Conservation (phyloP, 35 echinoderm and acorn worm species). For the Lytechinus variegatus region DNA sequence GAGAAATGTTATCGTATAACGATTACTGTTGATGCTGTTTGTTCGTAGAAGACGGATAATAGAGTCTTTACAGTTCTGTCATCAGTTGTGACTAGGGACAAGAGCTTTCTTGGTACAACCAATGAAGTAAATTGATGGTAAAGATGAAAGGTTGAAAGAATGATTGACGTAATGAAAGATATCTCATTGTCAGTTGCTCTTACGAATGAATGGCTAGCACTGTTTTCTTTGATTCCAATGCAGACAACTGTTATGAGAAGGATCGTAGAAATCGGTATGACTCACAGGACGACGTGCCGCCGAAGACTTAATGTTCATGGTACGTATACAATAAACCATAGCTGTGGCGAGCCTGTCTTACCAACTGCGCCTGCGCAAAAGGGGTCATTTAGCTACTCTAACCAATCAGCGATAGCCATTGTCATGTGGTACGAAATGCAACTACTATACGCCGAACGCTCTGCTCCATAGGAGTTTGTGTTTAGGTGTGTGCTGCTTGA, state of each 20-base stretch:
- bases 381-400: not conserved
- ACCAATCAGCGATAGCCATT: slow-evolving; percentile 6
- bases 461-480: not conserved
- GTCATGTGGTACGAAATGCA: slow-evolving; percentile 8
- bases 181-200: not conserved
- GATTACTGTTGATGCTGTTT: not conserved
- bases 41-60: not conserved
- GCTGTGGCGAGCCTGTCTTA: not conserved
- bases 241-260: not conserved
- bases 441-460: not conserved
- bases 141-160: not conserved
- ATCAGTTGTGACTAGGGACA: not conserved
- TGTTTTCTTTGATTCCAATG: not conserved
- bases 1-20: not conserved
- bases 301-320: not conserved
- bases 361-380: not conserved
- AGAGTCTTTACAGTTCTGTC: not conserved
- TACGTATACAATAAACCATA: not conserved
- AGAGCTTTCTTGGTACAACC: not conserved
- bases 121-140: not conserved
- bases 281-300: not conserved
- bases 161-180: slow-evolving; percentile 19
- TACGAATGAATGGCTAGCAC: not conserved
- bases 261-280: not conserved
- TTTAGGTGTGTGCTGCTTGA: not conserved